These are phyloP conservation scores for Paralvinella palmiformis DNA, from an alignment of 1,140 invertebrate species.

Conservation along the genomic window DNA sequence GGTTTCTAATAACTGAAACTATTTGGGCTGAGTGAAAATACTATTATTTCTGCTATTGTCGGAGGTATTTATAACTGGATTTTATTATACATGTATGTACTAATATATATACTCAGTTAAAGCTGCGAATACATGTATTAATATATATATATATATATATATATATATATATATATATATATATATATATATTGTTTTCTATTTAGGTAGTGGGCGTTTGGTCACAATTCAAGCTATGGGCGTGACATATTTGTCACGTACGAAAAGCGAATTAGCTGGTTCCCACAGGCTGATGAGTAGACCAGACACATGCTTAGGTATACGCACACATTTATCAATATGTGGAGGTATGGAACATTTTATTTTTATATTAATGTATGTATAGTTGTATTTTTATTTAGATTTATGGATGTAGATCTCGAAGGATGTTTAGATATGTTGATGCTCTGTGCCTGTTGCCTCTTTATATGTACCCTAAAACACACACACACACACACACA, in stretches of 20 bases:
- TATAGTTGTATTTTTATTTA: not conserved
- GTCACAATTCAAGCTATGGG: no score
- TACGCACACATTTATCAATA: not conserved
- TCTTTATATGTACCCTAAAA: not conserved
- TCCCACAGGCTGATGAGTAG: no score
- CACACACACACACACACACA: not conserved
- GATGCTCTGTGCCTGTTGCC: not conserved
- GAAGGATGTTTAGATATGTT: not conserved
- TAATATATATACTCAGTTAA: no score
- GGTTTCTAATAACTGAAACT: no score
- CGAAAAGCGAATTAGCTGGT: no score
- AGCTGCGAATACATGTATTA: not conserved
- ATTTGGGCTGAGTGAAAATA: no score
- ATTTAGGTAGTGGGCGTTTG: no score
- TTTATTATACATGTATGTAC: no score
- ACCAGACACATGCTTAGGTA: not conserved
- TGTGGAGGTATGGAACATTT: not conserved
- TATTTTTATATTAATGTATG: not conserved
- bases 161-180: not conserved
- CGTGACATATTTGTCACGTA: no score
- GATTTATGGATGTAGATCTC: not conserved
- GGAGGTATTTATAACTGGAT: no score
- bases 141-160: conserved; percentile 5
- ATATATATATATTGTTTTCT: conserved; percentile 5
- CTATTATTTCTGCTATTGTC: no score